Percentiles rank a stretch among this genome's conserved stretches.
phyloP scores from a whole-genome alignment of 2,113 vertebrate species.

The Oryzias melastigma region DNA sequence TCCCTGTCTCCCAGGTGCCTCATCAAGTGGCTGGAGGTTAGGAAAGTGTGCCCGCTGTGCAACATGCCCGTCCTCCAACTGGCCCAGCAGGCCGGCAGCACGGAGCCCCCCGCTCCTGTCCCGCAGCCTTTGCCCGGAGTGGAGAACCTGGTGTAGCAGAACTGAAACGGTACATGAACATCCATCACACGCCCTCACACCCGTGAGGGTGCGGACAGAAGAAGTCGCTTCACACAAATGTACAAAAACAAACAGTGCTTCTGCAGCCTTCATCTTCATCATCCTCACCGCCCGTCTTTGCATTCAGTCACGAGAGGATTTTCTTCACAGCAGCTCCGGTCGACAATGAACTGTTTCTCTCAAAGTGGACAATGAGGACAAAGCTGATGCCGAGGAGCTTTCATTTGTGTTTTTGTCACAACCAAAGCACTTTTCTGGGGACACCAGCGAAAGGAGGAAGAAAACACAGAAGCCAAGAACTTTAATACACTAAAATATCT shows the following conservation, averaged over 20 bases:
- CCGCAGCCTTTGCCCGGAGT: slow-evolving; percentile 89
- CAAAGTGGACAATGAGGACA: slow-evolving; percentile 54
- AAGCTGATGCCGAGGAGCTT: slow-evolving; percentile 39
- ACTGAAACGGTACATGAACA: slow-evolving; percentile 14
- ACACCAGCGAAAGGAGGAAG: slow-evolving; percentile 62
- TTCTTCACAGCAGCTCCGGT: slow-evolving; percentile 29
- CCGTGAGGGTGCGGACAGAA: slow-evolving; percentile 42
- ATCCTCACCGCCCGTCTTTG: slow-evolving; percentile 10
- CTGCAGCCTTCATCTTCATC: slow-evolving; percentile 27
- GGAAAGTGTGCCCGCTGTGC: slow-evolving; percentile 96
- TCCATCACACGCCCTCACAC: slow-evolving; percentile 34
- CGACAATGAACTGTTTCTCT: slow-evolving; percentile 24
- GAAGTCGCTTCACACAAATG: slow-evolving; percentile 40
- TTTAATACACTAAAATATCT: slow-evolving; percentile 38
- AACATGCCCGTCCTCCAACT: slow-evolving; percentile 97
- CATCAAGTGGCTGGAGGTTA: slow-evolving; percentile 99
- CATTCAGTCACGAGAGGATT: slow-evolving; percentile 49
- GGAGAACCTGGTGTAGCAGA: slow-evolving; percentile 89
- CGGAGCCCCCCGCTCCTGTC: slow-evolving; percentile 76
- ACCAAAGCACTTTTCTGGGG: slow-evolving; percentile 85
- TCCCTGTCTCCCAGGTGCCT: slow-evolving; percentile 86
- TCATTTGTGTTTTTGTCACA: slow-evolving; percentile 68
- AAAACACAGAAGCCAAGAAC: slow-evolving; percentile 59
- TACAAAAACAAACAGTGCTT: slow-evolving; percentile 33
- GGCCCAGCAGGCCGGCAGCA: slow-evolving; percentile 87